phyloP scores from a whole-genome alignment of 2,888 invertebrate genomes.

The Melipona bicolor region DNA sequence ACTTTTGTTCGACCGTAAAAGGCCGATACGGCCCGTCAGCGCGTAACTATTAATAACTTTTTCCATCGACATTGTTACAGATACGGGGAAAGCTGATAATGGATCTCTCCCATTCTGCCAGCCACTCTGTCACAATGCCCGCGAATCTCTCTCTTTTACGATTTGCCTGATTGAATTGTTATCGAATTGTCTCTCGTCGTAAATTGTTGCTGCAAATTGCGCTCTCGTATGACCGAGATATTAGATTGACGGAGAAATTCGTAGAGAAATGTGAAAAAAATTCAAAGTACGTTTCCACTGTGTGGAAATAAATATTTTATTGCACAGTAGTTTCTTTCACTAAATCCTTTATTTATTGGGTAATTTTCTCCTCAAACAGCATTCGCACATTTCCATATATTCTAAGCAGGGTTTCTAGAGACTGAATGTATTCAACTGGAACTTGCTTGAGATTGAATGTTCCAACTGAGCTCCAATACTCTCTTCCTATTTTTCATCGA shows the following conservation, averaged over 20 bases:
- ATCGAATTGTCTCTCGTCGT: background rate
- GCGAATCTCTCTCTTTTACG: conserved; percentile 17
- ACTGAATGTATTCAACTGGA: background rate
- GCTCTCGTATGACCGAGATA: background rate
- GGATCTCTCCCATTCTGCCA: conserved; percentile 28
- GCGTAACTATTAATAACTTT: conserved; percentile 62
- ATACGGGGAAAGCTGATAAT: conserved; percentile 45
- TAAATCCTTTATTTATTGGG: background rate
- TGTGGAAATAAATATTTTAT: no score
- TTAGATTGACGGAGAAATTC: background rate
- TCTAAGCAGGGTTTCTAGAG: background rate
- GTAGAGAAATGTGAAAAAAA: background rate
- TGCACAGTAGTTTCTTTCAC: background rate
- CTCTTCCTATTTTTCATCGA: background rate
- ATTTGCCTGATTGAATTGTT: conserved; percentile 8
- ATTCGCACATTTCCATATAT: background rate
- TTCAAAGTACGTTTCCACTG: background rate
- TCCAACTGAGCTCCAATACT: background rate
- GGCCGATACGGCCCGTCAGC: conserved; percentile 57
- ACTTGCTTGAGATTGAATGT: background rate
- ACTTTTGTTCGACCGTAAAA: conserved; percentile 56
- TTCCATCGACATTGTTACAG: conserved; percentile 55
- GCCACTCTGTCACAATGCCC: conserved; percentile 16
- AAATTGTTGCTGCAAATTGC: background rate
- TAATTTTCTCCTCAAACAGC: background rate